A percentile compares a stretch with the other conserved stretches of the same genome.
Conservation (phyloP, 2,113 vertebrate species). For the Pseudonaja textilis region DNA sequence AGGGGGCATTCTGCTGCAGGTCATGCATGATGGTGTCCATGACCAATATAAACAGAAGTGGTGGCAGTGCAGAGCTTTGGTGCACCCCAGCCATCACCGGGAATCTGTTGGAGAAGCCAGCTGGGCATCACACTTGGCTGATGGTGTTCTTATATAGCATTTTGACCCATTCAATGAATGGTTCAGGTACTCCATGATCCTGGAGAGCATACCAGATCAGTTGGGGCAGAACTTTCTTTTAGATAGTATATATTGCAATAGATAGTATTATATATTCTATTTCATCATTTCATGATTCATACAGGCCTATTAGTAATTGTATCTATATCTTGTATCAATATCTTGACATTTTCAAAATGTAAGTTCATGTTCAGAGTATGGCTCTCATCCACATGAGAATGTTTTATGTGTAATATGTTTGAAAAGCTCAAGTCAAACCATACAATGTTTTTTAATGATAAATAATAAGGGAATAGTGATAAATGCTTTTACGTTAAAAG, state of each 20-base stretch:
- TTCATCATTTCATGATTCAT: slow-evolving; percentile 3
- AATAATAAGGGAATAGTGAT: neutral
- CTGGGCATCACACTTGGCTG: too few species aligned
- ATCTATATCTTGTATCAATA: neutral
- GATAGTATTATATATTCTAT: neutral
- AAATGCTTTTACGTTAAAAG: neutral
- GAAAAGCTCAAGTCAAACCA: neutral
- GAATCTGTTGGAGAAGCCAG: too few species aligned
- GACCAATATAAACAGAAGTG: too few species aligned
- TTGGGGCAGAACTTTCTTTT: too few species aligned
- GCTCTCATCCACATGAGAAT: neutral
- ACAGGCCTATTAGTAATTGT: neutral
- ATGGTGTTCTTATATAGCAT: too few species aligned
- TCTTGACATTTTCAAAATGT: neutral
- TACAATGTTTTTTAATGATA: neutral
- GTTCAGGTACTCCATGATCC: too few species aligned
- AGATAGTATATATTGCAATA: neutral
- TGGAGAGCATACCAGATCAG: too few species aligned
- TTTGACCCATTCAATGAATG: too few species aligned
- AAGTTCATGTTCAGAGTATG: neutral
- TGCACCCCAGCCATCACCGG: too few species aligned
- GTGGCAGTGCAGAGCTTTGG: too few species aligned
- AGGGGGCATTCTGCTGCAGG: too few species aligned
- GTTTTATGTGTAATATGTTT: neutral
- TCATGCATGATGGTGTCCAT: too few species aligned